Base-by-base conservation (phyloP, 2,797 vertebrate species). In the Heterohyrax brucei region DNA sequence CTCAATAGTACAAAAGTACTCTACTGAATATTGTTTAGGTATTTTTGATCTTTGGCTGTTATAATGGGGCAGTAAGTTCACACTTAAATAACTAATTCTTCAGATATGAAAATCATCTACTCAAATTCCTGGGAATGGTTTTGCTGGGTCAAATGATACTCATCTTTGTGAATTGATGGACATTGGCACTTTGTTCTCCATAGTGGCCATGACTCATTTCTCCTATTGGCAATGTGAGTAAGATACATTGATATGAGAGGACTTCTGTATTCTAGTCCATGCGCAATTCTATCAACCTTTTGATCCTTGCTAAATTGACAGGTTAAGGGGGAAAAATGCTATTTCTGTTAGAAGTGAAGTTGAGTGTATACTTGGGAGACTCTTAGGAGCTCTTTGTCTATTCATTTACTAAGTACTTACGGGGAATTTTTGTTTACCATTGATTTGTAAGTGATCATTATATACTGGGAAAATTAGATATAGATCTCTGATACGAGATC, bases 221-320 rank as follows among this genome's bases (percentile, higher is more conserved):
- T 61, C 16, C 26, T 33, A 53, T 81, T n/a, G 13, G 39, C 9
- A 78, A 50, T 75, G 22, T 19, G 3, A 2, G 0, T 61, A 56
- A 87, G n/a, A 93, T 73, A 2, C 3, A n/a, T 39, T n/a, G 0
- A 50, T 28, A 19, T 77, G 8, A 1, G 26, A 88, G 28, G 48
- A 80, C 4, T 62, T 92, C 7, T 83, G 0, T 72, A 21, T 3
- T 44, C n/a, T 48, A 50, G 14, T 26, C 22, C 56, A 79, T 86
- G 14, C 7, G 13, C 1, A 4, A 7, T 62, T 0, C 16, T 92
- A 21, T 68, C 28, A 62, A 33, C 19, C 48, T 84, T 78, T 75
- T 28, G 3, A 72, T 75, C 26, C 90, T 93, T 91, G 30, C 39
- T 94, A 59, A 83, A 33, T 50, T 89, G 16, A 89, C 91, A 44